Evolutionary conservation across 2,113 vertebrate species (phyloP), one percentile per base, ranked within the genome.

Genomic region (Elgaria multicarinata): DNA sequence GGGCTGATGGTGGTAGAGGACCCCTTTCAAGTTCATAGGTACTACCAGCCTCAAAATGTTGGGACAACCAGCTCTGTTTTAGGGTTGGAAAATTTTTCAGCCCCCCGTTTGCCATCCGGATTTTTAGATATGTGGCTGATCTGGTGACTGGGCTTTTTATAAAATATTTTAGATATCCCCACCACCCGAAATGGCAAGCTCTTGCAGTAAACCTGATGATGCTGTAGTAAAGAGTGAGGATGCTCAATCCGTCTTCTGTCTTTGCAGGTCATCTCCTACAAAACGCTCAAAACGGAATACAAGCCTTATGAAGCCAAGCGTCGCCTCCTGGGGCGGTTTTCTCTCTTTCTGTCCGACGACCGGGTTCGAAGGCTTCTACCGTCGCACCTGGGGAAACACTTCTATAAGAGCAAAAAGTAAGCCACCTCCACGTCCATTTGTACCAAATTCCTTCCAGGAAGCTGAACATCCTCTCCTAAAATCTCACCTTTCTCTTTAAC

Each of bases 251-350:
- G 13, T 39, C 7, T 33, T 31, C 4, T 58, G 83, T 92, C 44
- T 31, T 33, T 62, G 77, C 94, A 99, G 98, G 91, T 99, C 77
- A 99, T 99, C 79, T 97, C 98, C 0, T 98, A 97, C 89, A 97
- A 97, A 89, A 93, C 94, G 14, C 95, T 99, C 69, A 98, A 95
- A 92, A 98, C 96, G 0, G 98, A 99, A 90, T 99, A 98, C 85
- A 99, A 99, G 93, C 96, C 97, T 0, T 98, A 89, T 2, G 98
- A 99, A 96, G 98, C 98, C 1, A 99, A 99, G 90, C 97, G 97
- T 1, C 97, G 96, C 26, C 97, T 99, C 44, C 92, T 99, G 71
- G 95, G 95, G 5, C 98, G 98, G 85, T 99, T 97, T 13, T 96
- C 98, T 86, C 64, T 98, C 77, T 99, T 99, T 85, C 90, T 99